Percentiles rank a stretch among this genome's conserved stretches.
These are phyloP conservation scores for Pagetopsis macropterus DNA, from an alignment of 2,797 vertebrate genomes.

Conservation along the genomic window DNA sequence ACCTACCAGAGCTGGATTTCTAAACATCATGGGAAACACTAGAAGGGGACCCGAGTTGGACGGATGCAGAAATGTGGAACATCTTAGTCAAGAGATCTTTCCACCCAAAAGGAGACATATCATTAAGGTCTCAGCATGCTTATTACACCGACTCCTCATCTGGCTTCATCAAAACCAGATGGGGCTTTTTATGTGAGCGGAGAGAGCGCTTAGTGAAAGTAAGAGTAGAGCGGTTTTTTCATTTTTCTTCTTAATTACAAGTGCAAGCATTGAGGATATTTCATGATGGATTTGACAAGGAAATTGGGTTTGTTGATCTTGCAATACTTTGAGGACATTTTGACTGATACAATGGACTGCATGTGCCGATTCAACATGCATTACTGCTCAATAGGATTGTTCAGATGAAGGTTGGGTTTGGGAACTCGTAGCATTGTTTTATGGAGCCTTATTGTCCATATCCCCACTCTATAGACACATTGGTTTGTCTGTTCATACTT, in stretches of 20 bases:
- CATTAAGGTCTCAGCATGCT: conserved; percentile 79
- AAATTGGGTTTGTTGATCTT: conserved; percentile 5
- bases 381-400: background rate
- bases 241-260: conserved; percentile 46
- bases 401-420: background rate
- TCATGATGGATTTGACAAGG: conserved; percentile 22
- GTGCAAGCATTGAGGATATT: conserved; percentile 28
- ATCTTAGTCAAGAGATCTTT: conserved; percentile 76
- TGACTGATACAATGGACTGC: background rate
- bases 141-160: conserved; percentile 75
- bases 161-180: conserved; percentile 76
- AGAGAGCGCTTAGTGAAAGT: conserved; percentile 23
- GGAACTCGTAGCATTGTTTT: background rate
- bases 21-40: conserved; percentile 50
- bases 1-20: conserved; percentile 35
- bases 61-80: conserved; percentile 67
- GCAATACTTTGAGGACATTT: background rate
- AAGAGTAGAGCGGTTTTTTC: conserved; percentile 21
- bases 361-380: background rate
- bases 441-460: background rate
- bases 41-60: conserved; percentile 35
- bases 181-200: conserved; percentile 50
- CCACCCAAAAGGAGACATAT: conserved; percentile 71
- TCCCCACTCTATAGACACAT: background rate
- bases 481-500: background rate